phyloP scores from a whole-genome alignment of 2,888 invertebrate species.

The Hesperia comma region DNA sequence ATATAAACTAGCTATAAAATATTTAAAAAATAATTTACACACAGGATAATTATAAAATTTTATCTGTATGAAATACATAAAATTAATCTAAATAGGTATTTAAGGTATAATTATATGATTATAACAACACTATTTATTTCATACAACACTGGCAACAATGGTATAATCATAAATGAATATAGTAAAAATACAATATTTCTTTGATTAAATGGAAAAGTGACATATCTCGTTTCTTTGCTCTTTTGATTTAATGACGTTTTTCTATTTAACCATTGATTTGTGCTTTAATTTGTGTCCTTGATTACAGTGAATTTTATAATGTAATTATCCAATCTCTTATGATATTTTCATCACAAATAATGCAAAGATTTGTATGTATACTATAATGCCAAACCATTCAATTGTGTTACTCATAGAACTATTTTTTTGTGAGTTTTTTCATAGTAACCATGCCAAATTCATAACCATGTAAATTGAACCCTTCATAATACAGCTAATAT shows the following conservation, averaged over 20 bases:
- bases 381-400: background rate
- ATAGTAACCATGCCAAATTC: too few relatives aligned
- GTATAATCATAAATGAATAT: background rate
- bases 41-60: background rate
- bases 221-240: too few relatives aligned
- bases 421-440: too few relatives aligned
- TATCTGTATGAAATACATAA: background rate
- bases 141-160: background rate
- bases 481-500: too few relatives aligned
- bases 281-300: background rate
- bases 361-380: background rate
- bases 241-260: too few relatives aligned
- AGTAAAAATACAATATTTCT: background rate
- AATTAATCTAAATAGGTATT: conserved; percentile 1
- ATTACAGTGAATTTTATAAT: background rate
- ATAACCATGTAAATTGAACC: too few relatives aligned
- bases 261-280: too few relatives aligned
- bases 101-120: too few relatives aligned
- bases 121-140: background rate
- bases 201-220: too few relatives aligned
- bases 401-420: too few relatives aligned
- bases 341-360: background rate
- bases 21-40: background rate
- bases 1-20: too few relatives aligned
- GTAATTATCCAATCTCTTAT: background rate